Conservation (phyloP, 2,797 vertebrate species). For the Chrysocyon brachyurus region DNA sequence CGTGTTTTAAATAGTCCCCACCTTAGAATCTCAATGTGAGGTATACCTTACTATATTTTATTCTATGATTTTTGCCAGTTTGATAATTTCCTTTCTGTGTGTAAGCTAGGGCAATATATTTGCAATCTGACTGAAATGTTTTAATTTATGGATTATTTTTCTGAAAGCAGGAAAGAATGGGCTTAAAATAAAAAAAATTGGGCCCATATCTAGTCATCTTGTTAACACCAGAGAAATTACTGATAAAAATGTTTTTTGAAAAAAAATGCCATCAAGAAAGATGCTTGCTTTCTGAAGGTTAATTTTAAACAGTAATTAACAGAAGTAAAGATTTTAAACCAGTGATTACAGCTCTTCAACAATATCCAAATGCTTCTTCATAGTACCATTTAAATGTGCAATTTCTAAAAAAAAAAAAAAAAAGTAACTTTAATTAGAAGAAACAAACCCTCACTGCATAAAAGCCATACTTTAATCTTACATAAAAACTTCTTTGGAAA, state of each 20-base stretch:
- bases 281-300: conserved; percentile 28
- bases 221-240: conserved; percentile 20
- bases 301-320: conserved; percentile 51
- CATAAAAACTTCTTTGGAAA: conserved; percentile 79
- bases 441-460: conserved; percentile 67
- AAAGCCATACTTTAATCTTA: conserved; percentile 68
- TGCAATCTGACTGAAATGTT: conserved; percentile 26
- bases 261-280: conserved; percentile 7
- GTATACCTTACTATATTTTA: background rate
- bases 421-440: conserved; percentile 57
- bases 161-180: background rate
- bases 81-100: background rate
- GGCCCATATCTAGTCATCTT: background rate
- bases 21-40: background rate
- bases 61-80: background rate
- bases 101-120: background rate
- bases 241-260: background rate
- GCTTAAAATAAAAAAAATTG: background rate
- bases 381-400: conserved; percentile 8
- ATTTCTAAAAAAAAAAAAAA: conserved; percentile 29
- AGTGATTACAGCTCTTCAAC: background rate
- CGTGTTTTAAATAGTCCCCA: background rate
- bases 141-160: conserved; percentile 14
- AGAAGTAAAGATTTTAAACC: background rate
- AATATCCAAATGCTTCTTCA: background rate